Percentiles rank a stretch among this genome's conserved stretches.
phyloP scores from a whole-genome alignment of 2,888 invertebrate genomes.

The Sarcophaga variegata region DNA sequence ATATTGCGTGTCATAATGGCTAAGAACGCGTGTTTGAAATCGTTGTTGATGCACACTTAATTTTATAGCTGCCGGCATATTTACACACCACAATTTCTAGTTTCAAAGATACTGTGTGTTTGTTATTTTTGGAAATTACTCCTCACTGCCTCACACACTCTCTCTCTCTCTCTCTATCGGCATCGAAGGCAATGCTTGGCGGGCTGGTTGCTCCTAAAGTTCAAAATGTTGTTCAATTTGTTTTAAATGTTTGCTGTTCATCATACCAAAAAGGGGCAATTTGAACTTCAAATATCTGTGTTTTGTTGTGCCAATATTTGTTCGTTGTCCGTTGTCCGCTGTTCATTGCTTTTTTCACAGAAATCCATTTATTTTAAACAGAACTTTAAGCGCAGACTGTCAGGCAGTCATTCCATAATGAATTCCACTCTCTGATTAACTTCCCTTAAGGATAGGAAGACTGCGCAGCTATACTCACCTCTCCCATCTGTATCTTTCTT shows the following conservation, averaged over 20 bases:
- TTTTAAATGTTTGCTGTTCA: conserved; percentile 19
- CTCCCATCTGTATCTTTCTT: background rate
- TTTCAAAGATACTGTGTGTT: background rate
- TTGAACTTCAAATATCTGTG: conserved; percentile 27
- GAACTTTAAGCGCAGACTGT: background rate
- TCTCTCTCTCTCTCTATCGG: too few species aligned
- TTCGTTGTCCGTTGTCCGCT: background rate
- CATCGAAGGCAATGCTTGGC: conserved; percentile 14
- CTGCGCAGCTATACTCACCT: conserved; percentile 33
- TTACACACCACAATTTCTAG: conserved; percentile 11
- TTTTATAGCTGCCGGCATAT: conserved; percentile 44
- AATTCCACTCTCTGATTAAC: conserved; percentile 41
- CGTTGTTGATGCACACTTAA: conserved; percentile 12
- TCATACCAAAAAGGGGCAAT: background rate
- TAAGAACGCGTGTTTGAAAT: conserved; percentile 54
- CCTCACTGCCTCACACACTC: background rate
- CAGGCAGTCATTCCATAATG: conserved; percentile 7
- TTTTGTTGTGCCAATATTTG: conserved; percentile 33
- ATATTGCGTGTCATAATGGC: background rate
- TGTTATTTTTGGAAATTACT: conserved; percentile 22
- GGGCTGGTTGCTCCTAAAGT: conserved; percentile 56
- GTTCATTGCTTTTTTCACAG: conserved; percentile 55
- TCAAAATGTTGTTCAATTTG: conserved; percentile 53
- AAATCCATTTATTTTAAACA: conserved; percentile 48
- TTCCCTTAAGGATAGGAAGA: conserved; percentile 20